These are phyloP conservation scores for Scolanthus callimorphus DNA, from an alignment of 92 coral and sea anemone species.

Conservation along the genomic window DNA sequence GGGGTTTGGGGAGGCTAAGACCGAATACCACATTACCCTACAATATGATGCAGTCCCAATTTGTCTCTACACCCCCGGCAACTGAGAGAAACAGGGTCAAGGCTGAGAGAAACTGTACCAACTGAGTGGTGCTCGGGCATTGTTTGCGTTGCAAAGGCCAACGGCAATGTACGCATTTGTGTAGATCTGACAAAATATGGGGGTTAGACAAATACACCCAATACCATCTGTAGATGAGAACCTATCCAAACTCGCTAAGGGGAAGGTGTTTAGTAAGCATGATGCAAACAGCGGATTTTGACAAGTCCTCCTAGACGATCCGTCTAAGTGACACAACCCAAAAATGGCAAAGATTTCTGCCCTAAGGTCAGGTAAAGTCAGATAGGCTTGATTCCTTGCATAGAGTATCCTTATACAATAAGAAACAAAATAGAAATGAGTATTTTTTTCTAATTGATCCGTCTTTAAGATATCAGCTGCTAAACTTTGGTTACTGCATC, in stretches of 20 bases:
- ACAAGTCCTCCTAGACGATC: slow-evolving; percentile 32
- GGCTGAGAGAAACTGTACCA: slow-evolving; percentile 34
- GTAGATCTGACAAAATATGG: slow-evolving; percentile 47
- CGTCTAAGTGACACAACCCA: too few relatives aligned
- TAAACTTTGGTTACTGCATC: too few relatives aligned
- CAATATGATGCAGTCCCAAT: neutral
- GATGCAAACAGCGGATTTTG: too few relatives aligned
- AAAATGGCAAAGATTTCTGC: too few relatives aligned
- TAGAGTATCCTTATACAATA: too few relatives aligned
- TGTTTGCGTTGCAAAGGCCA: slow-evolving; percentile 44
- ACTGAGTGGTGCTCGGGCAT: slow-evolving; percentile 55
- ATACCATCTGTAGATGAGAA: slow-evolving; percentile 45
- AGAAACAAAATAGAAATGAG: too few relatives aligned
- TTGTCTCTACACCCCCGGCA: neutral
- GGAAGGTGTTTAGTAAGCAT: slow-evolving; percentile 31
- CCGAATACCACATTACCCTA: neutral
- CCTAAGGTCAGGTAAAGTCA: too few relatives aligned
- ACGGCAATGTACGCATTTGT: slow-evolving; percentile 39
- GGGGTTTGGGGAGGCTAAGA: neutral
- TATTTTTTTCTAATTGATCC: too few relatives aligned
- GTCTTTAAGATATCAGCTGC: too few relatives aligned
- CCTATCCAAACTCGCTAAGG: slow-evolving; percentile 43
- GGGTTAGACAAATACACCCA: slow-evolving; percentile 41
- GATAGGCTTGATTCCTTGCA: too few relatives aligned
- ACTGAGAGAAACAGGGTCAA: slow-evolving; percentile 35